Evolutionary conservation across 2,888 invertebrate genomes (phyloP).

Genomic region (Diarsia dahlii): DNA sequence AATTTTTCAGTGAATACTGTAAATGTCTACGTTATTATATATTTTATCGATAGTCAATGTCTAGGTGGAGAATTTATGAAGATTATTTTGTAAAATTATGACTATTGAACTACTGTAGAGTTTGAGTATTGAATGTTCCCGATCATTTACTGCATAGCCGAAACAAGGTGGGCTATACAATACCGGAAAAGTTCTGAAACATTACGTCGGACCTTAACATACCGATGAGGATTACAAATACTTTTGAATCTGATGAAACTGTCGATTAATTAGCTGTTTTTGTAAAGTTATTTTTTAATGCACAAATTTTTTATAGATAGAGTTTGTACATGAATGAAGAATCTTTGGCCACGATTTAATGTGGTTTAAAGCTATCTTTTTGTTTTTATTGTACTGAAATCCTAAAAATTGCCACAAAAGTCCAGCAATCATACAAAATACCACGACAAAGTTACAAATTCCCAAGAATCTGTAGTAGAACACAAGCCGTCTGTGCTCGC

Average conservation of each 20-base stretch:
- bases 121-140: neutral
- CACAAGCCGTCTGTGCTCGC: conserved; percentile 51
- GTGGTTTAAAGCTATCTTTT: neutral
- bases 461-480: conserved; percentile 50
- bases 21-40: conserved; percentile 59
- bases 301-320: no score
- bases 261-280: no score
- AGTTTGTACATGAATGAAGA: no score
- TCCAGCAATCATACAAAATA: neutral
- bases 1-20: conserved; percentile 61
- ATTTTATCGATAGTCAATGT: conserved; percentile 50
- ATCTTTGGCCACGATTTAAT: neutral
- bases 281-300: no score
- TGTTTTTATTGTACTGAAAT: neutral
- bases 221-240: neutral
- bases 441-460: conserved; percentile 8
- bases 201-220: neutral
- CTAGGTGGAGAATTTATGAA: conserved; percentile 13
- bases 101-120: neutral
- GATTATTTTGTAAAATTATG: conserved; percentile 23
- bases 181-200: neutral
- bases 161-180: neutral
- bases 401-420: neutral
- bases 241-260: neutral
- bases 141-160: neutral